Evolutionary conservation across 2,888 invertebrate species (phyloP).

Genomic region (Cantharis flavilabris): DNA sequence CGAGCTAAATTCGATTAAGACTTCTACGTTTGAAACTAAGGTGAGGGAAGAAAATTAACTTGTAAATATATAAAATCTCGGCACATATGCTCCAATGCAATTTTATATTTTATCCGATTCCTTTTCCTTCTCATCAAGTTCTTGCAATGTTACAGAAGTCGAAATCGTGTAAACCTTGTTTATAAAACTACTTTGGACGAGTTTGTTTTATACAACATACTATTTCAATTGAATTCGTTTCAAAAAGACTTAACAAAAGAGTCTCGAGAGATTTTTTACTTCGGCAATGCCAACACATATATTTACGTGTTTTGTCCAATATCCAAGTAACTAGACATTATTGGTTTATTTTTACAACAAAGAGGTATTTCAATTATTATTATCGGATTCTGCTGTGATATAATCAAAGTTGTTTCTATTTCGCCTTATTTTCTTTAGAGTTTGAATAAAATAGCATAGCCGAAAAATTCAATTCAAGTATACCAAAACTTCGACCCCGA

Average conservation of each 20-base stretch:
- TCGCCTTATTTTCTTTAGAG: neutral
- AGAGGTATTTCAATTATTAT: neutral
- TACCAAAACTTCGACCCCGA: neutral
- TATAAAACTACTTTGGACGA: neutral
- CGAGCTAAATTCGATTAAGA: neutral
- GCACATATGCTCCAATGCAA: neutral
- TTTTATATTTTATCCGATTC: neutral
- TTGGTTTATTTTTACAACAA: neutral
- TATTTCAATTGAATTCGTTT: conserved; percentile 2
- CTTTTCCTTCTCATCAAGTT: neutral
- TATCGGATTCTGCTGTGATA: neutral
- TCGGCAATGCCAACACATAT: neutral
- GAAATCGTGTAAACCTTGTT: neutral
- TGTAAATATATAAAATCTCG: neutral
- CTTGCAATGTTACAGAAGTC: neutral
- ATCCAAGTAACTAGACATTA: neutral
- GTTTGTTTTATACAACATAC: neutral
- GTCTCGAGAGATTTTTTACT: neutral
- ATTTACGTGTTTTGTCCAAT: neutral
- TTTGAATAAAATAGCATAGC: neutral
- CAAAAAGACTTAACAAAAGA: neutral
- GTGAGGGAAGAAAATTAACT: neutral
- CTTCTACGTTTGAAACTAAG: neutral
- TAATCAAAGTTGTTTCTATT: neutral
- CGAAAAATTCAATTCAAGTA: neutral